Evolutionary conservation across 2,797 vertebrate species (phyloP).

Genomic region (Halcyon chelicuti): DNA sequence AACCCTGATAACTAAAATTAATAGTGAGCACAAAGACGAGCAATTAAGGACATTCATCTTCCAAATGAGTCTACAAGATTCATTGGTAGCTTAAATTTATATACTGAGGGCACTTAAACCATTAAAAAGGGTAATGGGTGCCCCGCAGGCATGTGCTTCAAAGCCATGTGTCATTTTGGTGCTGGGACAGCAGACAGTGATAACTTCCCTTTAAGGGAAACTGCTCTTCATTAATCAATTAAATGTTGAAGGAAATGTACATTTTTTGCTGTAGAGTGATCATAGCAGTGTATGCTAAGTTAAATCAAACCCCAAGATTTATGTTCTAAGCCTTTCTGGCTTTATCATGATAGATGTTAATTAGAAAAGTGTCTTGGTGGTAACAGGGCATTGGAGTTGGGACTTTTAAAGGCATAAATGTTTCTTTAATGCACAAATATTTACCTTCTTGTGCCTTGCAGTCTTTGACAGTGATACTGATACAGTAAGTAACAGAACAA

Average conservation of each 20-base stretch:
- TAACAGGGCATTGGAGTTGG: background rate
- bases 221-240: slow-evolving; percentile 49
- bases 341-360: slow-evolving; percentile 43
- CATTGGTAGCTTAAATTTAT: slow-evolving; percentile 72
- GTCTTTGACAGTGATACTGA: background rate
- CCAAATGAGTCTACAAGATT: slow-evolving; percentile 71
- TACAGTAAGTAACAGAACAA: background rate
- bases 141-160: slow-evolving; percentile 47
- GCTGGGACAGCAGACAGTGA: slow-evolving; percentile 52
- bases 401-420: background rate
- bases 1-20: slow-evolving; percentile 72
- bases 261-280: slow-evolving; percentile 3
- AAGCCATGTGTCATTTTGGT: slow-evolving; percentile 63
- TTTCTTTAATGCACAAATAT: background rate
- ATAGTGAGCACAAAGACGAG: slow-evolving; percentile 55
- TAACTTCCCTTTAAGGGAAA: slow-evolving; percentile 63
- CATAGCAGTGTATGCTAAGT: slow-evolving; percentile 16
- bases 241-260: slow-evolving; percentile 25
- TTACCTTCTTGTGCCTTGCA: background rate
- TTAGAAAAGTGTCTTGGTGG: slow-evolving; percentile 25
- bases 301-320: slow-evolving; percentile 38
- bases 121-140: slow-evolving; percentile 65
- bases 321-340: background rate
- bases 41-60: slow-evolving; percentile 77
- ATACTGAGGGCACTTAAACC: slow-evolving; percentile 54